Conservation (phyloP, 2,797 vertebrate genomes). For the Eremophila alpestris region DNA sequence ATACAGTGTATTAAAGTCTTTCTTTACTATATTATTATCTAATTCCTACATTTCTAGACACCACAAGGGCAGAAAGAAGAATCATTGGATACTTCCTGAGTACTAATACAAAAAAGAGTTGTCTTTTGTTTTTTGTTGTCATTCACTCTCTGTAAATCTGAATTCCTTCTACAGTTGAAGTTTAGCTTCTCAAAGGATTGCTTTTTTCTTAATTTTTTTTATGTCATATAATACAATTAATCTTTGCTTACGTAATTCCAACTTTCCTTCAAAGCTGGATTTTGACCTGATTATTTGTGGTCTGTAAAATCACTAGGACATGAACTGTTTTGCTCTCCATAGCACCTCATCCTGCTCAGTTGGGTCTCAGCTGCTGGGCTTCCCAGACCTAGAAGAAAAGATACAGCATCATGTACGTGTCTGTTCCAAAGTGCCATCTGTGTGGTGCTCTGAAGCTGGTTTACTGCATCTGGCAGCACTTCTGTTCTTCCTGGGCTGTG, state of each 20-base stretch:
- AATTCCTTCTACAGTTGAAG: background rate
- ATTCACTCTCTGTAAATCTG: background rate
- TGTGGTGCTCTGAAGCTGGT: background rate
- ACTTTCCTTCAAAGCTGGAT: background rate
- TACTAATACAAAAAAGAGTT: background rate
- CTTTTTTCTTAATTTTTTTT: background rate
- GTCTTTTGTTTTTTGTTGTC: background rate
- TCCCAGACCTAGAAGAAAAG: background rate
- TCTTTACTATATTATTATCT: background rate
- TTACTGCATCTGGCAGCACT: background rate
- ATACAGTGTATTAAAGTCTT: background rate
- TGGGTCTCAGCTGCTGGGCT: background rate
- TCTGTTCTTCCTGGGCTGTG: background rate
- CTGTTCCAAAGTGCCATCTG: conserved; percentile 3
- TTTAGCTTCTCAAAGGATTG: background rate
- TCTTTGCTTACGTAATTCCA: background rate
- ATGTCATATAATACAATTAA: background rate
- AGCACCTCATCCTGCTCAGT: background rate
- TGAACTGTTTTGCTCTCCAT: background rate
- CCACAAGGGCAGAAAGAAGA: background rate
- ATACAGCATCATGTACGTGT: background rate
- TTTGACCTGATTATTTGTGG: background rate
- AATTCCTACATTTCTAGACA: background rate
- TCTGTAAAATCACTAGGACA: background rate
- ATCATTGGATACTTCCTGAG: background rate